Evolutionary conservation across 2,797 vertebrate genomes (phyloP).

Genomic region (Phyllotis vaccarum): DNA sequence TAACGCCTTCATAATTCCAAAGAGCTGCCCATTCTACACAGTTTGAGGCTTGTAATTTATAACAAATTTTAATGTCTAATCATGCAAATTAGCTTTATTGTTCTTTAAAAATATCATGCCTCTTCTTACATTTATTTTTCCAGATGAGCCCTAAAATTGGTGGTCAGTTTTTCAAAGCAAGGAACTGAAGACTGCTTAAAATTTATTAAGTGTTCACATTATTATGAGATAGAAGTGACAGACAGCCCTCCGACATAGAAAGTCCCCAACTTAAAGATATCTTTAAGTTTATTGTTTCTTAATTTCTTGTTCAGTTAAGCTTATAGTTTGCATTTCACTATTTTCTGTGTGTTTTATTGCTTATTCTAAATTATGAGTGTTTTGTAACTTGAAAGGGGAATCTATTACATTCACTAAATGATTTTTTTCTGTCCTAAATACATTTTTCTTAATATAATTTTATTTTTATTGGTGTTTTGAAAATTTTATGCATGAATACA

Average conservation of each 20-base stretch:
- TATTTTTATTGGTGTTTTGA: not conserved
- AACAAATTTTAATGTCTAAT: slow-evolving; percentile 27
- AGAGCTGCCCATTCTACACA: not conserved
- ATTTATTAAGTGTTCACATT: slow-evolving; percentile 19
- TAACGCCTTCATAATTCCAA: slow-evolving; percentile 25
- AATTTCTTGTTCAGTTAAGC: slow-evolving; percentile 24
- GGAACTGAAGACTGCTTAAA: not conserved
- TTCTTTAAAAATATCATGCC: not conserved
- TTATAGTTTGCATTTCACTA: not conserved
- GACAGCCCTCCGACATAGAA: not conserved
- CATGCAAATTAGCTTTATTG: not conserved
- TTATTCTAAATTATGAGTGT: slow-evolving; percentile 22
- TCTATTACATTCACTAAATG: slow-evolving; percentile 27
- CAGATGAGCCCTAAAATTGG: not conserved
- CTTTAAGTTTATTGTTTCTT: not conserved
- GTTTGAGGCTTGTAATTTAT: slow-evolving; percentile 1
- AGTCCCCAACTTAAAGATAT: not conserved
- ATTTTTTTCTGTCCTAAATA: slow-evolving; percentile 10
- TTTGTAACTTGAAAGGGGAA: slow-evolving; percentile 19
- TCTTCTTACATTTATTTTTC: slow-evolving; percentile 41
- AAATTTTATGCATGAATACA: not conserved
- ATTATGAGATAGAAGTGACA: slow-evolving; percentile 30
- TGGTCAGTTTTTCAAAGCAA: slow-evolving; percentile 32
- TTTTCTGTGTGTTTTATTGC: slow-evolving; percentile 27
- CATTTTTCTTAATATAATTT: slow-evolving; percentile 41